Evolutionary conservation across 2,888 invertebrate genomes (phyloP), one percentile per base, ranked within the genome.

Genomic region (Lithodes maja): DNA sequence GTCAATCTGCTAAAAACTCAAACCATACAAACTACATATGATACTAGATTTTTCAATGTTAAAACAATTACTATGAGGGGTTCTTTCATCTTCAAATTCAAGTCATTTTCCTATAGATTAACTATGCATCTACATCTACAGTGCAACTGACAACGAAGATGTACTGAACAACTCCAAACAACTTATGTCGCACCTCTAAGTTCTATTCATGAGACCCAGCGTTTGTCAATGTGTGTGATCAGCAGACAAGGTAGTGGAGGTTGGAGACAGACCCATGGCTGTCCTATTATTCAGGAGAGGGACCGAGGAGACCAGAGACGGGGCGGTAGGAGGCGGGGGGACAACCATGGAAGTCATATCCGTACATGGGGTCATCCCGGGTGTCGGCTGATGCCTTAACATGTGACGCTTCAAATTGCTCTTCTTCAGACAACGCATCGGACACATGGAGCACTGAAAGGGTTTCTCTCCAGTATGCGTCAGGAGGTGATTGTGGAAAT

Each of bases 391-490:
- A 54, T 85, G 87, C 50, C 85, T 75, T 5, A 85, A 54, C 80
- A 90, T 83, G 69, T 90, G 90, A 15, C 90, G 77, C 33, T 87
- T 86, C 50, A 90, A 69, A 55, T 90, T 90, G 49, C 88, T 85
- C 74, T 86, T 90, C 83, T 90, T 88, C 50, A 86, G 77, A 69
- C 88, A 88, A 12, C 90, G 90, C 83, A 87, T 69, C 12, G 88
- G 86, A 55, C 90, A 90, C 61, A 86, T 68, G 12, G 88, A 77
- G 69, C 88, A 90, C 50, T 87, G 81, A 69, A 68, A 90, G 2
- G 90, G 90, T 55, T 90, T 90, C 77, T 90, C 90, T 69, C 90
- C 90, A 61, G 90, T 88, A 75, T 90, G 90, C 9, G 90, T 88
- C 17, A 90, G 80, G 50, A 90, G 86, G 80, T 90, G 90, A 52